Base-by-base conservation (phyloP, 2,113 vertebrate genomes). In the Panthera tigris region DNA sequence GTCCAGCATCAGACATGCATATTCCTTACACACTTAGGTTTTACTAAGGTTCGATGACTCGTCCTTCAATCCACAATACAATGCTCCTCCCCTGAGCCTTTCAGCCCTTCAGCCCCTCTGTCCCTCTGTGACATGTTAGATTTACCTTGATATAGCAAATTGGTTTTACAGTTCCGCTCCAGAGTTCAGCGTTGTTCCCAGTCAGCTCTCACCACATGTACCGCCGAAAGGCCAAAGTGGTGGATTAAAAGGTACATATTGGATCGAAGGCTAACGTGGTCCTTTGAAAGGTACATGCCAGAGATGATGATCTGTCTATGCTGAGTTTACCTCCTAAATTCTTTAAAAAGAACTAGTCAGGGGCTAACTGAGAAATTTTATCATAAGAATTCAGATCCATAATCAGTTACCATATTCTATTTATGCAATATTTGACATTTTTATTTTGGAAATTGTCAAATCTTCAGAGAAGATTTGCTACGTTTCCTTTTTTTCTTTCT, bases 381-480 rank as follows among this genome's bases (percentile, higher is more conserved):
- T 50, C 41, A 45, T 52, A 91, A 74, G 19, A 88, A 91, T 94
- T 71, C 3, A 69, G 15, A 48, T n/a, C 4, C 36, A 39, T 39
- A 73, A 36, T 73, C 18, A 4, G 18, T 71, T 25, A 25, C 11
- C 11, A 74, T 96, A 71, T 93, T 73, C 76, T 78, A 85, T 8
- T 79, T 81, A 3, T 82, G 5, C 3, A 73, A 29, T 91, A 66
- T 82, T 83, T 66, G 36, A 74, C 13, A 94, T 52, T 94, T 66
- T 92, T 48, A 79, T 76, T 95, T 82, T 80, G 36, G 88, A 96
- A 94, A 89, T 63, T 29, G 15, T 52, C 45, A 91, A 16, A 74
- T 29, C 9, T 73, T 94, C 31, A 65, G 7, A 65, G 55, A 71
- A 91, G 10, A 78, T 94, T 89, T 69, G 7, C n/a, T 81, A 19